Base-by-base conservation (phyloP, 92 coral and sea anemone species). In the Actinernus sp. region DNA sequence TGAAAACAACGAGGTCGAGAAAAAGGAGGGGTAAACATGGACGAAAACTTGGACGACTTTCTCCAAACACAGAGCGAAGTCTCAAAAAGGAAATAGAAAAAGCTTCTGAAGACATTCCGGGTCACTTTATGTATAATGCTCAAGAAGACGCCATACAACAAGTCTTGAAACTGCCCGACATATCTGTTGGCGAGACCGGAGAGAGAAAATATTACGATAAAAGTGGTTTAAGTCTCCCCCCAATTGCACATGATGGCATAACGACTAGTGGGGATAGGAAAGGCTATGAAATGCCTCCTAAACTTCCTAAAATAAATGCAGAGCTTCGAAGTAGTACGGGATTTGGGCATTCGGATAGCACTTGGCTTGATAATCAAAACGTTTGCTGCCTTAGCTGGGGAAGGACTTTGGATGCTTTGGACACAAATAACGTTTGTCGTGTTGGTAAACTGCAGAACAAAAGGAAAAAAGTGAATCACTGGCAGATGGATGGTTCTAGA, bases 131-230 rank as follows among this genome's bases (percentile, higher is more conserved):
- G 77, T 88, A 88, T 57, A 83, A 84, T 33, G 81, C 70, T 47
- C 81, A 79, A 29, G 84, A 79, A 13, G 95, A 88, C 65, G 83
- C 90, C 24, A 84, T 88, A 14, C 90, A 83, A 37, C 95, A 88
- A 49, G 90, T 88, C 8, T 33, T 88, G 11, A 88, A 88, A 56
- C 65, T 88, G 16, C 95, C 95, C 23, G 95, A 88, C 61, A 78
- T 73, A 7, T 29, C 87, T 26, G 90, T 88, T 2, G 46, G 45
- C 18, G 87, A 78, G 43, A 61, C 55, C 14, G 30, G 59, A 26
- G 78, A 73, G 28, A 59, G 55, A 31, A 73, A 66, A 30, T 68
- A 53, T 19, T 65, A 36, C 3, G 57, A 46, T 14, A 84, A 55
- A 62, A 80, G 77, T 21, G 63, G 61, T 49, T 55, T 88, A 9